Evolutionary conservation across 2,888 invertebrate species (phyloP).

Genomic region (Xestia c-nigrum): DNA sequence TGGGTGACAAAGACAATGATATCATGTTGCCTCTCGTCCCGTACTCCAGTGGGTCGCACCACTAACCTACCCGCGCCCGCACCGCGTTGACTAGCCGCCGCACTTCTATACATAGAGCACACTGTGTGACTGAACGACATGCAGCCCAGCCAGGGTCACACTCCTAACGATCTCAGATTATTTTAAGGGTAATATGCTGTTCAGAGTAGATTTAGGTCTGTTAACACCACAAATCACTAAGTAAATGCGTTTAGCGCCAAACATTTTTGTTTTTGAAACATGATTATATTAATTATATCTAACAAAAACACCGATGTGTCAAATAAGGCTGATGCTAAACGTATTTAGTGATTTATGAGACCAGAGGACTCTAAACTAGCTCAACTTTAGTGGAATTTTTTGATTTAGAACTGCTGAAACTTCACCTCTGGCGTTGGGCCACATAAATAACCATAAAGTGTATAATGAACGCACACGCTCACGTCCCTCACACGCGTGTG

Average conservation of each 20-base stretch:
- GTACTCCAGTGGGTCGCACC: slow-evolving; percentile 23
- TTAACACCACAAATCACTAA: neutral
- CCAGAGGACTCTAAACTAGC: neutral
- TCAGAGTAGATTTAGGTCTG: neutral
- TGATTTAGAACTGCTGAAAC: neutral
- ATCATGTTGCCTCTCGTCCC: slow-evolving; percentile 3
- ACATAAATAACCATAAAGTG: slow-evolving; percentile 15
- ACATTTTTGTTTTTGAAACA: neutral
- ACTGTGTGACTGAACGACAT: slow-evolving; percentile 35
- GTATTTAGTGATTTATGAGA: neutral
- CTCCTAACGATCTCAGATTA: neutral
- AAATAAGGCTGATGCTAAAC: neutral
- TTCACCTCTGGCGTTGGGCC: slow-evolving; percentile 10
- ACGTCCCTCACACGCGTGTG: slow-evolving; percentile 25
- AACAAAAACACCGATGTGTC: too few relatives aligned
- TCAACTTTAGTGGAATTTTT: neutral
- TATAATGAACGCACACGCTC: slow-evolving; percentile 10
- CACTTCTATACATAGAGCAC: slow-evolving; percentile 62
- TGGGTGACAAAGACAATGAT: neutral
- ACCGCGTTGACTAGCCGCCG: slow-evolving; percentile 72
- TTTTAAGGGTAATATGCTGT: neutral
- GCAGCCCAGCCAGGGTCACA: slow-evolving; percentile 15
- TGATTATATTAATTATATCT: neutral
- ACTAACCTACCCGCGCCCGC: slow-evolving; percentile 57
- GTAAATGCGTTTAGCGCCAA: neutral